These are phyloP conservation scores for Dendrocincla tyrannina DNA, from an alignment of 2,797 vertebrate species.

Conservation along the genomic window DNA sequence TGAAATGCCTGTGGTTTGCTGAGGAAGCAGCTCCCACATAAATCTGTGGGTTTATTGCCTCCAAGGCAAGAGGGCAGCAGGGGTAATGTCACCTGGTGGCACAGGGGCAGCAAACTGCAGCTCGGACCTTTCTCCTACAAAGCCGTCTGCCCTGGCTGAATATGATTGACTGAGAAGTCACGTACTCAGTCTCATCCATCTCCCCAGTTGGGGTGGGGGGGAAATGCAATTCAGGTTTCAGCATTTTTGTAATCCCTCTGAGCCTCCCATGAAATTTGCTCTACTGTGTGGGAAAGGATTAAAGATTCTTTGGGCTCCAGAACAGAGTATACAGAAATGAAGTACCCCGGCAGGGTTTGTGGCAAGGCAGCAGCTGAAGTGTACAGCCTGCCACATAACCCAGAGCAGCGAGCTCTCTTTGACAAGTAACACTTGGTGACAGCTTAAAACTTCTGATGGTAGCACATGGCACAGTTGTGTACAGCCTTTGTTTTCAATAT, in stretches of 20 bases:
- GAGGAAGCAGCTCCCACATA: neutral
- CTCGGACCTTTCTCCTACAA: neutral
- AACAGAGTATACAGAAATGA: conserved; percentile 36
- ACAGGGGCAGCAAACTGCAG: neutral
- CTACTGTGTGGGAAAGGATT: conserved; percentile 57
- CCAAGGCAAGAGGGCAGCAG: neutral
- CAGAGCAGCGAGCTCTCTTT: neutral
- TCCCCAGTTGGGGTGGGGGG: conserved; percentile 27
- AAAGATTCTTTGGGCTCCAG: conserved; percentile 54
- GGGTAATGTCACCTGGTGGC: neutral
- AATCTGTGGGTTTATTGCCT: neutral
- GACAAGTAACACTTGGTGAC: conserved; percentile 12
- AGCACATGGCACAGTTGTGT: neutral
- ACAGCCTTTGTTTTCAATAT: neutral
- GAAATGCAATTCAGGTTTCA: conserved; percentile 57
- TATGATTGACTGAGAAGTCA: conserved; percentile 43
- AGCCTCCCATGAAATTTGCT: conserved; percentile 62
- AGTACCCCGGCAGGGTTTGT: conserved; percentile 28
- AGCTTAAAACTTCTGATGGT: conserved; percentile 8
- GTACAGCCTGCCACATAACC: neutral
- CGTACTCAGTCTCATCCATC: conserved; percentile 32
- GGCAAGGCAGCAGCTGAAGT: conserved; percentile 35
- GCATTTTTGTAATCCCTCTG: conserved; percentile 61
- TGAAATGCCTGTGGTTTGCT: neutral
- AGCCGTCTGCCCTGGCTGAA: neutral